phyloP scores from a whole-genome alignment of 1,140 invertebrate species.

The Drosophila obscura region DNA sequence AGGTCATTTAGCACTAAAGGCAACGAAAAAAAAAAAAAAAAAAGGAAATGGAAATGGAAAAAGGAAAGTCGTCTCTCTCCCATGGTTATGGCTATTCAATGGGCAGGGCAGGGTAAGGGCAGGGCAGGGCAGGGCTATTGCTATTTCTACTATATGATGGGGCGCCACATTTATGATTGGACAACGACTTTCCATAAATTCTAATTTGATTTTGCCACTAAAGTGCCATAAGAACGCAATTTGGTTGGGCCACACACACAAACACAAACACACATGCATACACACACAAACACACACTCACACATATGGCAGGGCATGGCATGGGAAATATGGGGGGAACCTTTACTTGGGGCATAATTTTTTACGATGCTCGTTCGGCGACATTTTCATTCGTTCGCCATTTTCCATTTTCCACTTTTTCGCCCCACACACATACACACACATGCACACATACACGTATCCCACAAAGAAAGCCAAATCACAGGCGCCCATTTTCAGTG shows the following conservation, averaged over 20 bases:
- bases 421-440: constrained; percentile 21
- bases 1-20: constrained; percentile 22
- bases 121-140: no score
- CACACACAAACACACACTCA: neutral
- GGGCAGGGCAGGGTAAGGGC: neutral
- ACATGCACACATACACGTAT: constrained; percentile 26
- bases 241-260: constrained; percentile 33
- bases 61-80: constrained; percentile 16
- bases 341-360: constrained; percentile 78
- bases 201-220: constrained; percentile 83
- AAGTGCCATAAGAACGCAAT: constrained; percentile 81
- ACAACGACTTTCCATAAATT: constrained; percentile 78
- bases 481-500: constrained; percentile 74
- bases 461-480: constrained; percentile 68
- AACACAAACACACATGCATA: neutral
- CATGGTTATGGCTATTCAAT: constrained; percentile 66
- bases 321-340: constrained; percentile 7
- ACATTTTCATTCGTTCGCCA: constrained; percentile 71
- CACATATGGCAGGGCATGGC: neutral
- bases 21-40: constrained; percentile 1
- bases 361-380: constrained; percentile 77
- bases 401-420: constrained; percentile 73
- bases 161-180: constrained; percentile 73
- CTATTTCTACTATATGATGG: constrained; percentile 12
- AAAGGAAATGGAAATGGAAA: neutral